Base-by-base conservation (phyloP, 2,888 invertebrate species). In the Lysandra coridon region DNA sequence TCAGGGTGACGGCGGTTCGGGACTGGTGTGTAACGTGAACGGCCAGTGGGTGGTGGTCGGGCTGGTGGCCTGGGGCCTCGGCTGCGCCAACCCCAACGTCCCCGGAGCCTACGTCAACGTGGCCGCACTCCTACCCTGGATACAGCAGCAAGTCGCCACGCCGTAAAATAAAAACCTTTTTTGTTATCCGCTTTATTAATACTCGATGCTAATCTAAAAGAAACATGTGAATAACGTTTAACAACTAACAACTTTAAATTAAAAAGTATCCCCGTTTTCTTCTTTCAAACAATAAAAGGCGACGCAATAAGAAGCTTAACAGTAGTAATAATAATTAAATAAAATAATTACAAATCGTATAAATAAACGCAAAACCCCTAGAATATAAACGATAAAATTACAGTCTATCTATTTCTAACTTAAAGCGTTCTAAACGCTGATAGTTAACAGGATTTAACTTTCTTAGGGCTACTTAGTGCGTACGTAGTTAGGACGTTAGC, bases 101-200 rank as follows among this genome's bases (percentile, higher is more conserved):
- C 97, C 97, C 0, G 98, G 96, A 0, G 97, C 97, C 33, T 98
- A 98, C 86, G 96, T 97, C 40, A 97, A 97, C 85, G 95, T 98
- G 1, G 96, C 96, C 6, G 96, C 95, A 40, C 96, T 96, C 82
- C 86, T 96, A 76, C 90, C 96, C 4, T 98, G 97, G 97, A 96
- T 97, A 88, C 95, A 95, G 83, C 91, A 90, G 78, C 94, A 94
- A 84, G 86, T 93, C 1, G 93, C 93, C 12, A 85, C 91, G 33
- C 78, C 90, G 30, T 92, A 81, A 85, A 30, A 57, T 69, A 37
- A 73, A 73, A n/a, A 4, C 40, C 10, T 57, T 17, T 3, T 30
- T 57, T 76, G 53, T 53, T 57, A 33, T 76, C 33, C 5, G 23
- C 57, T 76, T 76, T 76, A 76, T 76, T 76, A 57, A 76, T 76